phyloP scores from a whole-genome alignment of 2,113 vertebrate species.

The Hippoglossus stenolepis region DNA sequence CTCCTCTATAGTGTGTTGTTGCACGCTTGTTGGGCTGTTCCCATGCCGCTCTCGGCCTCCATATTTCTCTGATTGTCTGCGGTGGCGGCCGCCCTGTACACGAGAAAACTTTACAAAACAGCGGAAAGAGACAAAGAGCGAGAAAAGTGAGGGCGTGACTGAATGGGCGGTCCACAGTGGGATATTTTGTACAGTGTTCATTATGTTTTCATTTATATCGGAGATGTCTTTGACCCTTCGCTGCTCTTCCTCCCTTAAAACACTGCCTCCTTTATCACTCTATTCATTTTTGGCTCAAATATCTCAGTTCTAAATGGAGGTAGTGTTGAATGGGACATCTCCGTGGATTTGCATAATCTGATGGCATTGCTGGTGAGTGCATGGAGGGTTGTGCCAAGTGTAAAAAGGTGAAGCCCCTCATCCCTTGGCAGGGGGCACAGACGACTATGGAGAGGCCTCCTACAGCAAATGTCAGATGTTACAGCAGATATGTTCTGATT shows the following conservation, averaged over 20 bases:
- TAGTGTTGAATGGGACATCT: conserved; percentile 78
- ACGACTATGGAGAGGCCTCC: conserved; percentile 40
- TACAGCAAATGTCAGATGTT: conserved; percentile 56
- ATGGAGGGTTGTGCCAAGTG: conserved; percentile 78
- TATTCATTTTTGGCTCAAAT: conserved; percentile 77
- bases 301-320: conserved; percentile 75
- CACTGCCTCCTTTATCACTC: conserved; percentile 74
- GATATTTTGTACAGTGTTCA: conserved; percentile 68
- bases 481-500: conserved; percentile 26
- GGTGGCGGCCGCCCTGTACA: neutral
- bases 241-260: conserved; percentile 56
- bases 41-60: conserved; percentile 53
- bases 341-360: conserved; percentile 87
- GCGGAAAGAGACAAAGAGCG: conserved; percentile 21
- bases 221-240: conserved; percentile 67
- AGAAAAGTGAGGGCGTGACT: conserved; percentile 30
- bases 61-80: conserved; percentile 33
- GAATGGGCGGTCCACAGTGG: conserved; percentile 59
- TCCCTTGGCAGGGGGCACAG: conserved; percentile 62
- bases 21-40: conserved; percentile 71
- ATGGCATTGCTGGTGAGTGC: conserved; percentile 75
- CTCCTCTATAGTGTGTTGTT: conserved; percentile 45
- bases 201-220: conserved; percentile 64
- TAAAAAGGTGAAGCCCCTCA: conserved; percentile 81
- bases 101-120: conserved; percentile 26